Percentiles rank a stretch among this genome's conserved stretches.
phyloP scores from a whole-genome alignment of 2,888 invertebrate species.

The Opisthograptis luteolata region DNA sequence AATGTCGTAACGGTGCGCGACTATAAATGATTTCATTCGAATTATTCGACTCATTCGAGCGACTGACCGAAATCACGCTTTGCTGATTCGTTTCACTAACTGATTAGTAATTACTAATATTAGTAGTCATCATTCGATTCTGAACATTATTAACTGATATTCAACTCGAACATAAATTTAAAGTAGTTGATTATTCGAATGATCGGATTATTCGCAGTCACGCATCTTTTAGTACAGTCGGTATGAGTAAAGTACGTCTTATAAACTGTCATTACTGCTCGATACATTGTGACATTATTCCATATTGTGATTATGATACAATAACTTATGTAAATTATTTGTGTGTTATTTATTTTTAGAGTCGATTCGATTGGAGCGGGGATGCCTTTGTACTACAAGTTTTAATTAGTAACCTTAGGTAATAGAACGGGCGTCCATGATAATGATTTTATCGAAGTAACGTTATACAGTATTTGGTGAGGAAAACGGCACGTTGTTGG shows the following conservation, averaged over 20 bases:
- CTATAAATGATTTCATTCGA: no score
- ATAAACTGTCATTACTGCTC: slow-evolving; percentile 3
- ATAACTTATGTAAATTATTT: slow-evolving; percentile 64
- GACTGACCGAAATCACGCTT: no score
- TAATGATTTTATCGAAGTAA: slow-evolving; percentile 8
- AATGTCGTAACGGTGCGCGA: no score
- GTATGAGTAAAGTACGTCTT: not conserved
- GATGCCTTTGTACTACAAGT: slow-evolving; percentile 39
- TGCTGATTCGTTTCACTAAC: no score
- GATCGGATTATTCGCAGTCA: no score
- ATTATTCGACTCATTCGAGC: no score
- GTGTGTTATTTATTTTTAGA: slow-evolving; percentile 73
- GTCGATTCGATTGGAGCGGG: slow-evolving; percentile 49
- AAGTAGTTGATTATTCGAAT: no score
- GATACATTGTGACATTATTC: slow-evolving; percentile 45
- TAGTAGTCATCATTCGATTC: no score
- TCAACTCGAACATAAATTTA: no score
- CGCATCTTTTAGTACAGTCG: no score
- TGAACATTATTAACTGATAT: no score
- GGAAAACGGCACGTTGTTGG: not conserved
- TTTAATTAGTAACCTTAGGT: slow-evolving; percentile 18
- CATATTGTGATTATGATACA: slow-evolving; percentile 65
- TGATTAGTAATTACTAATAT: no score
- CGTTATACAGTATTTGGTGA: slow-evolving; percentile 15
- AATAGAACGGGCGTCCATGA: slow-evolving; percentile 29